Evolutionary conservation across 2,113 vertebrate species (phyloP), one percentile per base, ranked within the genome.

Genomic region (Sinosuthora webbiana): DNA sequence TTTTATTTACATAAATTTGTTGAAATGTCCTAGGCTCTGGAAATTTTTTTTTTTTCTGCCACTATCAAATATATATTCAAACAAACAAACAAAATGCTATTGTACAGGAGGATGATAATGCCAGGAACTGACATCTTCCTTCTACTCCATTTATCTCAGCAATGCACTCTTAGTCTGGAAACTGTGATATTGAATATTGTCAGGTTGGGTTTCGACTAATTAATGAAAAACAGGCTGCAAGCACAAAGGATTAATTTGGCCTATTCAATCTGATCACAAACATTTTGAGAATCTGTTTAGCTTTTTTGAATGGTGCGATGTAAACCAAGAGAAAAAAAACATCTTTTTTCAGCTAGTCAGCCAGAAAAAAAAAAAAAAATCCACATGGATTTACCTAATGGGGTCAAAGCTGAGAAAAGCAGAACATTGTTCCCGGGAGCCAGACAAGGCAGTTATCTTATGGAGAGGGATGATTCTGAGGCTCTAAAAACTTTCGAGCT

Each of bases 231-330:
- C 92, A 92, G 56, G 60, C 94, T 92, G 85, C 60, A 95, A 95
- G 83, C 88, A 96, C 94, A 95, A 96, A 95, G 90, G 85, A 96
- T 94, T 96, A 68, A 93, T 96, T 96, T 94, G 73, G 90, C 37
- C 94, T 94, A 81, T 96, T 94, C 93, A 94, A 78, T 83, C 68
- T 90, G 85, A 93, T 96, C 79, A 74, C 79, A 92, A 95, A 95
- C 93, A 88, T 92, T 95, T 96, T 86, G 88, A 87, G 92, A 81
- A 90, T 94, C 91, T 94, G 87, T 91, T 96, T 94, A 84, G 89
- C 57, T 90, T 90, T 92, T 94, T 70, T 90, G 64, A 90, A 94
- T 89, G 65, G 56, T 41, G 37, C 64, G 76, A 93, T 37, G 88
- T 84, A 95, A 90, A 96, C 71, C 5, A 8, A 87, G 64, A 80